Evolutionary conservation across 2,888 invertebrate species (phyloP), one percentile per base, ranked within the genome.

Genomic region (Ischnus inquisitorius): DNA sequence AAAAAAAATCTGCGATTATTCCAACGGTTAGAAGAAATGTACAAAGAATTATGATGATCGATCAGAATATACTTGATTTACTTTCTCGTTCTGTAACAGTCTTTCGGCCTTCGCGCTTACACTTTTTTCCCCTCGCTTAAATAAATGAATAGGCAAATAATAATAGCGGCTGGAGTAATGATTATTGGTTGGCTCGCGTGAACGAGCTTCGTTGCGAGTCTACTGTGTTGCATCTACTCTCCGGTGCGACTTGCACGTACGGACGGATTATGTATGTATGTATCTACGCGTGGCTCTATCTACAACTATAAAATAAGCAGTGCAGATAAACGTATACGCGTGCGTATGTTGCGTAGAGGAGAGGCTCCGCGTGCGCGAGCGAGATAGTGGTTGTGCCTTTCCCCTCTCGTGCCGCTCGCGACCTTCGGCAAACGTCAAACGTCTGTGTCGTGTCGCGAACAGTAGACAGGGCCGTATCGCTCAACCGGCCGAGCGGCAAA

Each of bases 351-450:
- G 85, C 81, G 85, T 72, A 75, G 85, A 60, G 82, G 76, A 87
- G 84, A 85, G 85, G n/a, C n/a, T n/a, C 83, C 86, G 85, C 83
- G 77, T 14, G 71, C 79, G 62, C 54, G 41, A 65, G 48, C 65
- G 64, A 60, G 54, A 34, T 74, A 69, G 65, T 25, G 67, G 60
- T n/a, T 46, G 62, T 51, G 46, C 76, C 51, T 67, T 65, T 74
- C 34, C 69, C 51, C 68, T 16, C 16, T 76, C 68, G 46, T 25
- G n/a, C 54, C 46, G 51, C 16, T 39, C 51, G 64, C 92, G 93
- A 92, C 93, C 93, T 93, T 93, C 93, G 88, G 89, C 90, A 92
- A 92, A 93, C 93, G 93, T 93, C 92, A 92, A 93, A 92, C 90
- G 91, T 90, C 90, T 91, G 89, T 89, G 89, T 87, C 88, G 90